Base-by-base conservation (phyloP, 2,888 invertebrate genomes). In the Lasioglossum leucozonium region DNA sequence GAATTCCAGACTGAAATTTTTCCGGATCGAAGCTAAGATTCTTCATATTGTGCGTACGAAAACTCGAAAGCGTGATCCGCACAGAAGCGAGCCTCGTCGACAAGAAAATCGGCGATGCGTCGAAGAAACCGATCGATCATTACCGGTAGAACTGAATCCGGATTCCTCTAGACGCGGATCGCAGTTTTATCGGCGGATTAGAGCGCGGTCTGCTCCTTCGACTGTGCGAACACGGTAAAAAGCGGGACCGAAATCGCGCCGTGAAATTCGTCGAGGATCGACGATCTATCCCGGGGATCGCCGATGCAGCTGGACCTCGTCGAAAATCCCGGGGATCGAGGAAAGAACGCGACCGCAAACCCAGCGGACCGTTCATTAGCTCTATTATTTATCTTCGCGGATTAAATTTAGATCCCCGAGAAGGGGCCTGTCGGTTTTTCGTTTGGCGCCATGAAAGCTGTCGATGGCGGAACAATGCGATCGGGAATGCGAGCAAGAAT, bases 251-350 rank as follows among this genome's bases (percentile, higher is more conserved):
- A 72, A 55, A 75, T 78, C 67, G 44, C 78, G 30, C 72, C 81
- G 86, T 78, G 86, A 86, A 86, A 86, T 86, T 86, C 77, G 81
- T 76, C 69, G 72, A 62, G 80, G 84, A 74, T 77, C 34, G n/a
- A 40, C 67, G 65, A 67, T 77, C 37, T 62, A n/a, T 40, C 69
- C 75, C 37, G 44, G 44, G 44, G 44, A 34, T 34, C 65, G 6
- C 22, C 26, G 26, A 10, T 30, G 72, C 18, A 18, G 16, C n/a
- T 8, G 47, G 55, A 76, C 40, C 22, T 22, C 42, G n/a, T 55
- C 67, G 74, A 81, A 84, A 75, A 75, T 51, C 42, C 6, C 16
- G 37, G 16, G 55, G 37, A 67, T 34, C 34, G 18, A 72, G 67
- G 42, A 72, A 67, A 67, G 75, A 76, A 58, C 40, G 67, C 67